Evolutionary conservation across 1,140 invertebrate genomes (phyloP).

Genomic region (Carposina sasakii): DNA sequence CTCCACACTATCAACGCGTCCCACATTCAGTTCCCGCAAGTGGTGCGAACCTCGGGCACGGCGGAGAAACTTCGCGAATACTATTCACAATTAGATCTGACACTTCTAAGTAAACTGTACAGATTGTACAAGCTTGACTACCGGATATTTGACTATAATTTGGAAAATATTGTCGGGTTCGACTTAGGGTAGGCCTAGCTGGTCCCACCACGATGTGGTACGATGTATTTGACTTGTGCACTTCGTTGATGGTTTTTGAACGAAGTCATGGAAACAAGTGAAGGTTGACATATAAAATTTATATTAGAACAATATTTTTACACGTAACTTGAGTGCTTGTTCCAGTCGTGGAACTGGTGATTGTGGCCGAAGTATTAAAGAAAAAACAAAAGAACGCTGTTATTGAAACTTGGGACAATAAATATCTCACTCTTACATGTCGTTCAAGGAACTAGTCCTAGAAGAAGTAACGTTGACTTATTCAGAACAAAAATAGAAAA

Average conservation of each 20-base stretch:
- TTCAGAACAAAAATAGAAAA: no score
- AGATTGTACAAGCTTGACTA: constrained; percentile 86
- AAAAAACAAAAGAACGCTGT: no score
- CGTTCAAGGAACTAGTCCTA: no score
- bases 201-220: no score
- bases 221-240: no score
- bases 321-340: no score
- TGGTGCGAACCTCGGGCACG: constrained; percentile 77
- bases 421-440: no score
- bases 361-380: no score
- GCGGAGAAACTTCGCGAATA: constrained; percentile 80
- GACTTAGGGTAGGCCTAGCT: constrained; percentile 76
- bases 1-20: constrained; percentile 77
- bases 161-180: constrained; percentile 82
- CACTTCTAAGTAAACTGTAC: constrained; percentile 80
- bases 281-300: background rate
- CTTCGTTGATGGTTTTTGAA: no score
- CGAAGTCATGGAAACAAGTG: background rate
- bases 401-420: no score
- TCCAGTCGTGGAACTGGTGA: no score
- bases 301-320: background rate
- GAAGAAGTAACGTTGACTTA: no score
- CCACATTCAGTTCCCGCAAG: constrained; percentile 77
- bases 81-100: constrained; percentile 80
- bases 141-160: constrained; percentile 84